Evolutionary conservation across 1,140 invertebrate genomes (phyloP), one percentile per base, ranked within the genome.

Genomic region (Archivesica marissinica): DNA sequence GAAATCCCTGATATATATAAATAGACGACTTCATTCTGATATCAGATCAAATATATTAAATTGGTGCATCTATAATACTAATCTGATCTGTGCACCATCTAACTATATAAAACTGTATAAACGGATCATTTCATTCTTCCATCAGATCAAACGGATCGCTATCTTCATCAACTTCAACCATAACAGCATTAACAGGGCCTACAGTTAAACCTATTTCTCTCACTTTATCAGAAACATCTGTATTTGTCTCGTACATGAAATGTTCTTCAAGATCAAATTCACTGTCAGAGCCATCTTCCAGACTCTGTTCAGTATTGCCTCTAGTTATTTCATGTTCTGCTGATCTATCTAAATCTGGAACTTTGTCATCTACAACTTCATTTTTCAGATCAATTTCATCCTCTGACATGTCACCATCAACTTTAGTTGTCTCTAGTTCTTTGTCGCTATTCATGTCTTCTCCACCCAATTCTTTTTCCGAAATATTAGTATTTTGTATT

Each of bases 131-230:
- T 87, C 39, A 87, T 41, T 87, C 86, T 75, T 87, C 86, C 64
- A 87, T 87, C 3, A 86, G 50, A 85, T 87, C 86, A 81, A 87
- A 85, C 15, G 86, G 86, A 61, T 87, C 86, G 61, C 82, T 85
- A 23, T 85, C 82, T 41, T 87, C 79, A 7, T 52, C 82, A 33
- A 75, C n/a, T 50, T 81, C 81, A 44, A 44, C 11, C 6, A 75
- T 70, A n/a, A 38, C 64, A 30, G 44, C 44, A 47, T 47, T 38
- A 25, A 39, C 28, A n/a, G 74, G 56, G 13, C 33, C 50, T 33
- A 41, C 52, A 52, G 25, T 47, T 17, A 83, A 15, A 13, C 23
- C 25, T 13, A 41, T 78, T 13, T 25, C 52, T 25, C 20, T 59
- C 0, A 77, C 35, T 64, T 87, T 85, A 25, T 76, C 52, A 52